A percentile compares a stretch with the other conserved stretches of the same genome.
Evolutionary conservation across 2,888 invertebrate genomes (phyloP).

Genomic region (Pyrrhosoma nymphula): DNA sequence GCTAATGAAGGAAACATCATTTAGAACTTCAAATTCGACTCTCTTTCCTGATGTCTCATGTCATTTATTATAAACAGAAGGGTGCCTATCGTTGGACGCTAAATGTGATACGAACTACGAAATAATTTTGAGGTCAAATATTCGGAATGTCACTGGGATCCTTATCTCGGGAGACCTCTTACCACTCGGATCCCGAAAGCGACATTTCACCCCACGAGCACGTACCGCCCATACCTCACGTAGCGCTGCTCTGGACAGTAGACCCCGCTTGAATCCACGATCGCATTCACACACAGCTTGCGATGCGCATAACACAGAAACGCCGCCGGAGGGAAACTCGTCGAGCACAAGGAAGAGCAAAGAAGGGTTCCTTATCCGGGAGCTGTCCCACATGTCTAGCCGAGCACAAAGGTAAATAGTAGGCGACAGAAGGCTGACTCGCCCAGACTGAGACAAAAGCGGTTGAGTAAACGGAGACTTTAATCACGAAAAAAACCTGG

Average conservation of each 20-base stretch:
- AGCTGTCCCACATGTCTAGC: not conserved
- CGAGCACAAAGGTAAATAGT: not conserved
- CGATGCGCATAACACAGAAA: not conserved
- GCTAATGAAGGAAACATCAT: too few species aligned
- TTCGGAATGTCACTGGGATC: too few species aligned
- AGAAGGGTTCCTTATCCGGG: not conserved
- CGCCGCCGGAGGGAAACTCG: not conserved
- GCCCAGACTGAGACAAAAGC: not conserved
- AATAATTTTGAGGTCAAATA: too few species aligned
- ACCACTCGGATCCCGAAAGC: too few species aligned
- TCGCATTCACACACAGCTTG: not conserved
- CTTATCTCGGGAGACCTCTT: too few species aligned
- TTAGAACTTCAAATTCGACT: too few species aligned
- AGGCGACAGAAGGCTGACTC: not conserved
- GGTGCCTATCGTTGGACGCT: too few species aligned
- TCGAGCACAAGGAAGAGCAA: not conserved
- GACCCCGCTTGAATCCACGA: not conserved
- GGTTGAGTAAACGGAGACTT: not conserved
- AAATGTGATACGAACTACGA: too few species aligned
- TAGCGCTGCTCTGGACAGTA: not conserved
- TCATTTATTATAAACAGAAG: too few species aligned
- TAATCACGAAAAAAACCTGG: not conserved
- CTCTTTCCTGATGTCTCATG: too few species aligned
- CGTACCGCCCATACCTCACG: not conserved
- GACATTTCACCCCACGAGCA: not conserved